Evolutionary conservation across 2,113 vertebrate species (phyloP), one percentile per base, ranked within the genome.

Genomic region (Formicarius rufipectus): DNA sequence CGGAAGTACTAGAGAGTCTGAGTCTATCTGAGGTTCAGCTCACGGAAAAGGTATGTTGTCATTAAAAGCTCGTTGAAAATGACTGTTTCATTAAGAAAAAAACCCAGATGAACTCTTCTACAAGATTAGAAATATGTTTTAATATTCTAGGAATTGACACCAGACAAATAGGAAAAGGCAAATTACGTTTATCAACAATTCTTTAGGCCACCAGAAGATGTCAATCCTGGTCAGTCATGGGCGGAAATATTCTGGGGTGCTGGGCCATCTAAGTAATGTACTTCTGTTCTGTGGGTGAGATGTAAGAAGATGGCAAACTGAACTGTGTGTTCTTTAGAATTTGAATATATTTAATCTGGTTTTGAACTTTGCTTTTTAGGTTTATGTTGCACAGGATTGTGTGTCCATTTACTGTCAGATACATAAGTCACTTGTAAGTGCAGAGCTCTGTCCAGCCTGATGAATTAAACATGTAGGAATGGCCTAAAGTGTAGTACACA

Each of bases 1-100:
- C 95, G 62, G 98, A 98, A 79, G 53, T 53, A 19, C 22, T 97
- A 30, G 97, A 97, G 33, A 95, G 95, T 71, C 84, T 98, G 60
- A 95, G 96, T 76, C 37, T 97, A 0, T 75, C 96, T 49, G 98
- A 98, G 15, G 85, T 97, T 84, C 97, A 98, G 11, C 95, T 98
- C 52, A 94, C 87, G 53, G 98, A 98, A 91, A 96, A 98, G 98
- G 98, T 98, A 62, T 62, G 53, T 85, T 77, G 5, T 31, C 27
- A 76, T 69, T 19, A 52, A 93, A 47, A 17, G 66, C 31, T 35
- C 3, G 6, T 16, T 49, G 10, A 64, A 63, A 75, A 68, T 22
- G 0, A 33, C 6, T 1, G 0, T 79, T 82, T 56, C 28, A 13
- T 53, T 72, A 39, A 44, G 42, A 4, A 60, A 60, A 77, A 62